Evolutionary conservation across 2,888 invertebrate species (phyloP), one percentile per base, ranked within the genome.

Genomic region (Stramonita haemastoma): DNA sequence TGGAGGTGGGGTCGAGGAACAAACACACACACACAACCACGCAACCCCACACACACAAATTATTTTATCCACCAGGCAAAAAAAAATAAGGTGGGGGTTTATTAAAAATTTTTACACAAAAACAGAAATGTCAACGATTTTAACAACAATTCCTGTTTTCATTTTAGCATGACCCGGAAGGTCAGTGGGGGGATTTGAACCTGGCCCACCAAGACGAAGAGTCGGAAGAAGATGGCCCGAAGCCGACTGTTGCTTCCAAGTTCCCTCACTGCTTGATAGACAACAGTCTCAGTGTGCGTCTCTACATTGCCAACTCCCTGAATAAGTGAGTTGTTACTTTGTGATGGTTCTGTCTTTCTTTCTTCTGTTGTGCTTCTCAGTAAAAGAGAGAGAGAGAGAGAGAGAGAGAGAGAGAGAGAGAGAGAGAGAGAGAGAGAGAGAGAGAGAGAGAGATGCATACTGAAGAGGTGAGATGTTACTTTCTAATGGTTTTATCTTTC

Each of bases 161-260:
- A n/a, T 73, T 29, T 88, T n/a, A 93, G 93, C 90, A 89, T 92
- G 94, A 95, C 86, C 93, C 94, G 15, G 88, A 90, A 19, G 90
- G 92, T 83, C 89, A 87, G 34, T 95, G 95, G 95, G 93, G 93
- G 22, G 70, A 89, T 26, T 89, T 91, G 89, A 90, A 90, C 60
- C 57, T 89, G 46, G 17, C 60, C 13, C 34, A 66, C 34, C 15
- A 87, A 84, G 87, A 66, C 15, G 85, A 60, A n/a, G 86, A 89
- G 60, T 88, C 66, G n/a, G 77, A 66, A 26, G 90, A 88, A n/a
- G 87, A 66, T 29, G 87, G 70, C 22, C 29, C 29, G 13, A 26
- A 19, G 26, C 83, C 90, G 17, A 89, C 88, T 66, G 89, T 91
- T 26, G 89, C 77, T 13, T 87, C 89, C 34, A 90, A 91, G 83